phyloP scores from a whole-genome alignment of 2,113 vertebrate genomes.

The Dermatemys mawii region DNA sequence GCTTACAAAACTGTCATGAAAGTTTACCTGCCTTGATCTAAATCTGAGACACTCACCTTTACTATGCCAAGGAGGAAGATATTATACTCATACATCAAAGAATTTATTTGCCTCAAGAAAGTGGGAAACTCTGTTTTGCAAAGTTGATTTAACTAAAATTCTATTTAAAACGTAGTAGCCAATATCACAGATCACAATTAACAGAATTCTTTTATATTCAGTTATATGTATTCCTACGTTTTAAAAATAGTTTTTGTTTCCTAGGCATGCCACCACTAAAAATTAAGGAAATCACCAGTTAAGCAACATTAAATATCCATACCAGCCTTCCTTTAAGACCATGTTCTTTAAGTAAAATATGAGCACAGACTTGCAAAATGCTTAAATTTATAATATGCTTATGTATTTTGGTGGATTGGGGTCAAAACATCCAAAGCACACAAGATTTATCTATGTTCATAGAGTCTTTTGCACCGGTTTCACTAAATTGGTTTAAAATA shows the following conservation, averaged over 20 bases:
- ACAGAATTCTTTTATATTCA: not conserved
- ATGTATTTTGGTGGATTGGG: not conserved
- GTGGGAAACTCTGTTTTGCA: not conserved
- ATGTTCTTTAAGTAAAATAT: not conserved
- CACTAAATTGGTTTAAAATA: not conserved
- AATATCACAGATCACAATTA: not conserved
- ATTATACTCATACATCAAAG: not conserved
- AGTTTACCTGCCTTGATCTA: not conserved
- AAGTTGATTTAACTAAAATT: not conserved
- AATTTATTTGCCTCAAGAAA: not conserved
- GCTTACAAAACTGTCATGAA: not conserved
- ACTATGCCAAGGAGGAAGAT: not conserved
- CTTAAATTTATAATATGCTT: not conserved
- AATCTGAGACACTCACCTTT: not conserved
- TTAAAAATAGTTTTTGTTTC: fast-evolving
- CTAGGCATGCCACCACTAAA: not conserved
- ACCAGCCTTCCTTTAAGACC: not conserved
- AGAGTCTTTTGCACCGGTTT: not conserved
- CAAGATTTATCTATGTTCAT: not conserved
- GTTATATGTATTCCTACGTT: not conserved
- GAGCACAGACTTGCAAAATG: not conserved
- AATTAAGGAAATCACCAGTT: not conserved
- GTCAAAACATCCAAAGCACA: not conserved
- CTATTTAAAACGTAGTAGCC: not conserved
- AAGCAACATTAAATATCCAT: not conserved